Evolutionary conservation across 2,113 vertebrate species (phyloP).

Genomic region (Casuarius casuarius): DNA sequence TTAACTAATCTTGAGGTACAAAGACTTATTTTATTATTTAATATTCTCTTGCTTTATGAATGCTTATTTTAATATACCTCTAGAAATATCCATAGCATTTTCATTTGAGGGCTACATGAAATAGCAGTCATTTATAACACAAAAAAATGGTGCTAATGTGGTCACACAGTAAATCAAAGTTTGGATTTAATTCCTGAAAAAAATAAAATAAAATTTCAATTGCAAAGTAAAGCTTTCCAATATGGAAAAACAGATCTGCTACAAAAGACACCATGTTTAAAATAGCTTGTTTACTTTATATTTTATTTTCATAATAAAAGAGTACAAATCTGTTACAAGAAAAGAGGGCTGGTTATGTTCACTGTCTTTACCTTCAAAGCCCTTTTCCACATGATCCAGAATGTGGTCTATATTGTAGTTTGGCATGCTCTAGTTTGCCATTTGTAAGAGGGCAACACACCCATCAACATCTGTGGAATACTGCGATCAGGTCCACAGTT

Average conservation of each 20-base stretch:
- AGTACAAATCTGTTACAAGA: neutral
- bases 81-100: neutral
- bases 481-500: neutral
- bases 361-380: neutral
- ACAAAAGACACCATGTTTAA: neutral
- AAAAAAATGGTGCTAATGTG: neutral
- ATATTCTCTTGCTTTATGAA: neutral
- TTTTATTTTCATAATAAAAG: neutral
- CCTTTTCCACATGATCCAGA: neutral
- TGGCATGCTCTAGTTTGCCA: neutral
- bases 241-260: neutral
- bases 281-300: neutral
- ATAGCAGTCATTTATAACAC: neutral
- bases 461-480: neutral
- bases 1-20: neutral
- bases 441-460: neutral
- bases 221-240: neutral
- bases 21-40: neutral
- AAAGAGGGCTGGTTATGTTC: neutral
- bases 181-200: neutral
- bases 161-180: neutral
- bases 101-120: neutral
- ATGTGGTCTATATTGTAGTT: neutral
- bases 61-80: neutral
- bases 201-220: neutral